Percentiles rank a stretch among this genome's conserved stretches.
Conservation (phyloP, 2,797 vertebrate genomes). For the Periparus ater region DNA sequence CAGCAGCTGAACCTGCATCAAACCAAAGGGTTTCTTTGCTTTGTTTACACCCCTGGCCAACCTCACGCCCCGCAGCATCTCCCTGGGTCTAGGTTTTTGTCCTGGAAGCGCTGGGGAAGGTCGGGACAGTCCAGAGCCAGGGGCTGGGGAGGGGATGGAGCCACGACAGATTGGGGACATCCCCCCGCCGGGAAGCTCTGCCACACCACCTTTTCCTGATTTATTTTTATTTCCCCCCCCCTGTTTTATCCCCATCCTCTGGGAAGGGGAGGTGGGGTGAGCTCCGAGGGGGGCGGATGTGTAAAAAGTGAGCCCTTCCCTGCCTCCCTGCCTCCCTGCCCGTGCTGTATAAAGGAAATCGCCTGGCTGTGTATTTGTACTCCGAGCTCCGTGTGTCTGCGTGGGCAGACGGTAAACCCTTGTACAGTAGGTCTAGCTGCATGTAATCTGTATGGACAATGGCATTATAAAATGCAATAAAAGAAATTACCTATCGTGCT, state of each 20-base stretch:
- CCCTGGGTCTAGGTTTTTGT: slow-evolving; percentile 8
- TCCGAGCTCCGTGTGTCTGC: slow-evolving; percentile 90
- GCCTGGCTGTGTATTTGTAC: slow-evolving; percentile 86
- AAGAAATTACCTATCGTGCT: slow-evolving; percentile 85
- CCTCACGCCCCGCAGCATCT: background rate
- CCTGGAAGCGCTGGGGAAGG: slow-evolving; percentile 11
- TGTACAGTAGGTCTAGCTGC: slow-evolving; percentile 92
- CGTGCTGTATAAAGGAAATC: slow-evolving; percentile 84
- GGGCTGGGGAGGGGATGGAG: background rate
- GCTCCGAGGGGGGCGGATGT: slow-evolving; percentile 6
- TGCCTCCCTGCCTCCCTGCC: slow-evolving; percentile 70
- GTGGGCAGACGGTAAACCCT: slow-evolving; percentile 85
- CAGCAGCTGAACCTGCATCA: slow-evolving; percentile 14
- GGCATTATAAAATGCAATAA: slow-evolving; percentile 94
- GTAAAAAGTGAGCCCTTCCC: slow-evolving; percentile 9
- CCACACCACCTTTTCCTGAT: background rate
- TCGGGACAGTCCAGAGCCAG: background rate
- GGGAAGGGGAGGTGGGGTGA: background rate
- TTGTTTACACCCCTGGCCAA: slow-evolving; percentile 60
- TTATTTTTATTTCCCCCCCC: background rate
- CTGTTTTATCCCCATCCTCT: background rate
- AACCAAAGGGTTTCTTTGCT: slow-evolving; percentile 70
- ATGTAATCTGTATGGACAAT: slow-evolving; percentile 93
- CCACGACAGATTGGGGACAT: background rate
- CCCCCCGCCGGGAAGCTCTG: background rate